Evolutionary conservation across 2,888 invertebrate species (phyloP), one percentile per base, ranked within the genome.

Genomic region (Drosophila quasianomalipes): DNA sequence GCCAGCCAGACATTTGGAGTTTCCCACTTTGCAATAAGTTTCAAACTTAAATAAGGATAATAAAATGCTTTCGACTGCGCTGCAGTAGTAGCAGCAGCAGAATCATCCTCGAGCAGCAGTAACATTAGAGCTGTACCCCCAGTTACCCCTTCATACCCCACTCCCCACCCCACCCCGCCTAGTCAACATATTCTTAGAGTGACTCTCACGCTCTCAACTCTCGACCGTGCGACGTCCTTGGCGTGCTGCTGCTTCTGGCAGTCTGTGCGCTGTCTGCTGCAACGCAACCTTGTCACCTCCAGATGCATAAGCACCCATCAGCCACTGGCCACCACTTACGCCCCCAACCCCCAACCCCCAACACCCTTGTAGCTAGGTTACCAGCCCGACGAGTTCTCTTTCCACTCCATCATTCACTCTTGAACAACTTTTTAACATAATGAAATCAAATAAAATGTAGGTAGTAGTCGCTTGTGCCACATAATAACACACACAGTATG

Each of bases 41-140:
- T 86, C 73, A 84, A 88, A 91, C 90, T 91, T 90, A 90, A 91
- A 91, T 92, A 92, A 92, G 91, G 91, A 92, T 91, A 92, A 91
- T 91, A 91, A 88, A 88, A 88, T 90, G 90, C 90, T 90, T 76
- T 82, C 89, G 82, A 83, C 88, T 86, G 80, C 82, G 67, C 75
- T 74, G 82, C 61, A 59, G 67, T 67, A 53, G 65, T 39, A 26
- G 22, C 51, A 22, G 62, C 41, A 52, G 70, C 59, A 37, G 60
- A 37, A 35, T 55, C 54, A 63, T 74, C 73, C 60, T 66, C 63
- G 31, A 59, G 67, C 51, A 67, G 66, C 59, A 59, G 54, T 61
- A 81, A 52, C 58, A 82, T 68, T 73, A 79, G 83, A 78, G 74
- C 60, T 74, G 66, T 62, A 26, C 30, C 61, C 55, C 51, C 72